Conservation (phyloP, 2,888 invertebrate genomes). For the Drosophila pseudotakahashii region DNA sequence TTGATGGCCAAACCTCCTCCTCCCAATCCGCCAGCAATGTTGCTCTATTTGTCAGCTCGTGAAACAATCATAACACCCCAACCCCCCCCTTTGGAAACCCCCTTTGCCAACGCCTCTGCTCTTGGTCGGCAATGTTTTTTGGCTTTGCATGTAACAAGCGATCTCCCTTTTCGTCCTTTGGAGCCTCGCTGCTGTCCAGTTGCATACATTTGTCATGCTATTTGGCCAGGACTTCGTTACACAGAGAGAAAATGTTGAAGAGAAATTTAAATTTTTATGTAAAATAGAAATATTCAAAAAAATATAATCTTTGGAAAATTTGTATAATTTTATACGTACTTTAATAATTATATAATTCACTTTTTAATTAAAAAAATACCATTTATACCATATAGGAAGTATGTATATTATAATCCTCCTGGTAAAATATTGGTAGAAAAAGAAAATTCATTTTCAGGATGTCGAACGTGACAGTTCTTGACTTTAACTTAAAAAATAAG, state of each 20-base stretch:
- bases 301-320: no score
- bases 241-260: no score
- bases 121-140: conserved; percentile 37
- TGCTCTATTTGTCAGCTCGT: conserved; percentile 77
- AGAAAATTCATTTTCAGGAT: no score
- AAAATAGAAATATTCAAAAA: no score
- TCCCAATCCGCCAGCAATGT: conserved; percentile 39
- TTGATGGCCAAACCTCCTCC: neutral
- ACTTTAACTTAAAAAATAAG: no score
- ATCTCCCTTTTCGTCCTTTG: conserved; percentile 11
- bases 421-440: neutral
- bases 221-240: conserved; percentile 50
- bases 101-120: conserved; percentile 26
- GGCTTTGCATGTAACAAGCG: conserved; percentile 57
- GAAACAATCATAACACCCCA: conserved; percentile 75
- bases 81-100: neutral
- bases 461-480: no score
- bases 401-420: no score
- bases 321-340: no score
- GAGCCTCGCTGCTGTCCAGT: conserved; percentile 4
- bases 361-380: no score
- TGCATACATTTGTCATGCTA: conserved; percentile 76
- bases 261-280: no score
- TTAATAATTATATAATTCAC: no score
- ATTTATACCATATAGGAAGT: neutral